Evolutionary conservation across 64 coral and sea anemone genomes (phyloP).

Genomic region (Actinia tenebrosa): DNA sequence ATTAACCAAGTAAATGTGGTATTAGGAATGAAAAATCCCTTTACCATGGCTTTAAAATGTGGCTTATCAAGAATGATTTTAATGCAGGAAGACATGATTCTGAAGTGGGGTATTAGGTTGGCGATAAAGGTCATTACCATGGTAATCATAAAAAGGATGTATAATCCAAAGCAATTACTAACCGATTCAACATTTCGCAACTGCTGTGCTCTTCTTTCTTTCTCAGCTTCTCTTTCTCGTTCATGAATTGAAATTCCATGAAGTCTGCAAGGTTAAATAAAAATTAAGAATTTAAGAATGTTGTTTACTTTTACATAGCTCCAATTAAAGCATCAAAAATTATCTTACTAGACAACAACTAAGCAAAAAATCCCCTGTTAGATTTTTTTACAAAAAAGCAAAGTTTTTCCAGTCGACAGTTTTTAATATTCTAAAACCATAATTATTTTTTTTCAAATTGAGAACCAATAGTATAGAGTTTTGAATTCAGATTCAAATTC

Average conservation of each 20-base stretch:
- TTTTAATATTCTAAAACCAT: no score
- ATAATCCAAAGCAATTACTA: conserved; percentile 13
- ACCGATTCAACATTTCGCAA: conserved; percentile 40
- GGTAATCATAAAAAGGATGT: neutral
- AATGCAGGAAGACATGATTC: neutral
- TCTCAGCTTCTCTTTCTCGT: conserved; percentile 54
- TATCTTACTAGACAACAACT: no score
- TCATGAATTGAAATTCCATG: conserved; percentile 59
- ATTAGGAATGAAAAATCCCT: neutral
- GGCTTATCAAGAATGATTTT: neutral
- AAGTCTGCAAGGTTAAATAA: neutral
- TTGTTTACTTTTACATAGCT: no score
- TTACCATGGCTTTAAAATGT: neutral
- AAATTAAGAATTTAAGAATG: neutral
- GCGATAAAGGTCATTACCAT: neutral
- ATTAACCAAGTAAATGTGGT: neutral
- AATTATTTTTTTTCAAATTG: no score
- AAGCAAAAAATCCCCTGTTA: no score
- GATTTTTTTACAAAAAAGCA: no score
- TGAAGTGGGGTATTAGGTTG: neutral
- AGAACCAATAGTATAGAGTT: no score
- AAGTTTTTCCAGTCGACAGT: no score
- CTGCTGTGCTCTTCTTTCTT: conserved; percentile 57
- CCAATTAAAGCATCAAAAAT: no score
- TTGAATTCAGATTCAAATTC: no score